These are phyloP conservation scores for Cosmorhoe ocellata DNA, from an alignment of 2,888 invertebrate genomes.

Conservation along the genomic window DNA sequence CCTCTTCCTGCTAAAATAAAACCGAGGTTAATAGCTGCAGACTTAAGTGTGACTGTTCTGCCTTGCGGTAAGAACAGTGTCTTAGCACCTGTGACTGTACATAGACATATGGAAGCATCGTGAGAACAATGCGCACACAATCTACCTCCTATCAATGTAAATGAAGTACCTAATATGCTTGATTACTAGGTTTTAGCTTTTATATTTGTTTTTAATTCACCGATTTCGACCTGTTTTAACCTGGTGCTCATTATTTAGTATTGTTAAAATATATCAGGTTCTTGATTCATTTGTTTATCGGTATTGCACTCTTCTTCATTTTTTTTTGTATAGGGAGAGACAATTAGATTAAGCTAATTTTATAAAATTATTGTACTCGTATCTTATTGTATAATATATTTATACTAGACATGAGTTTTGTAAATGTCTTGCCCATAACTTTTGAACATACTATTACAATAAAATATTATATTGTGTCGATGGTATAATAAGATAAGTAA, in stretches of 20 bases:
- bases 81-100: constrained; percentile 94
- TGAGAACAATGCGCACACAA: constrained; percentile 53
- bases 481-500: too few species aligned
- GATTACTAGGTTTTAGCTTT: too few species aligned
- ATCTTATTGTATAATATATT: constrained; percentile 2
- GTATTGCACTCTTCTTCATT: too few species aligned
- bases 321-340: too few species aligned
- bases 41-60: constrained; percentile 73
- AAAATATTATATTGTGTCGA: too few species aligned
- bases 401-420: neutral
- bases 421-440: neutral
- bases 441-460: neutral
- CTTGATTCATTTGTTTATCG: too few species aligned
- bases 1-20: constrained; percentile 77
- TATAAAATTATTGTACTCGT: too few species aligned
- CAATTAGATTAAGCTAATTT: too few species aligned
- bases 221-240: constrained; percentile 7
- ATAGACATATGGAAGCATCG: constrained; percentile 92
- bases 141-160: constrained; percentile 62
- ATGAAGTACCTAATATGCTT: constrained; percentile 29
- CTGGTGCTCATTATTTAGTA: constrained; percentile 23
- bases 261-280: too few species aligned
- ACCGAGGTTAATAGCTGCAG: constrained; percentile 64
- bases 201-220: neutral
- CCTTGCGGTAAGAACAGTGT: constrained; percentile 83